Conservation (phyloP, 2,797 vertebrate species). For the Trichosurus vulpecula region DNA sequence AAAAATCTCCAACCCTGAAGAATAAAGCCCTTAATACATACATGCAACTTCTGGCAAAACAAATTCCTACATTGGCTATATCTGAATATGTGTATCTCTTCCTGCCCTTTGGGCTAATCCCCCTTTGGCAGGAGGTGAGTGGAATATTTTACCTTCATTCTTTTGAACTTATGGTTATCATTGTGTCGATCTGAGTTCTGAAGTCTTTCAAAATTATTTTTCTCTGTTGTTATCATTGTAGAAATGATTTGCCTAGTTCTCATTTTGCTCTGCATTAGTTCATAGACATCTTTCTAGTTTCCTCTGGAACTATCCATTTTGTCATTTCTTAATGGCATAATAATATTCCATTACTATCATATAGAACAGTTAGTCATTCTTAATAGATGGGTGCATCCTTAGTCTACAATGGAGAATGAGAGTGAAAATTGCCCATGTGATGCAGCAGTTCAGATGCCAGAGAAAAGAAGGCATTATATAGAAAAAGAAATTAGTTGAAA, state of each 20-base stretch:
- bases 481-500: not conserved
- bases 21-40: not conserved
- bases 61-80: not conserved
- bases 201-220: not conserved
- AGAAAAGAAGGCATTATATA: not conserved
- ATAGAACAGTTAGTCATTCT: not conserved
- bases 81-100: not conserved
- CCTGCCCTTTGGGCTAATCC: not conserved
- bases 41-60: not conserved
- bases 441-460: not conserved
- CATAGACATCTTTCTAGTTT: not conserved
- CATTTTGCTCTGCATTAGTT: not conserved
- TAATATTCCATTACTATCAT: not conserved
- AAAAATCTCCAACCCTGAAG: not conserved
- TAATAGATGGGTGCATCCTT: not conserved
- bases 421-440: not conserved
- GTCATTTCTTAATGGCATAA: not conserved
- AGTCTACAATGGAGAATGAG: not conserved
- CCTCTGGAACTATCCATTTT: not conserved
- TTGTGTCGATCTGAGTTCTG: not conserved
- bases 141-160: not conserved
- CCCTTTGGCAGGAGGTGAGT: not conserved
- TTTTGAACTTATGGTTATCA: not conserved
- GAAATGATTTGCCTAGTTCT: not conserved
- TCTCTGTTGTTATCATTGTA: not conserved